phyloP scores from a whole-genome alignment of 2,797 vertebrate genomes.

The Bothrops alternatus region DNA sequence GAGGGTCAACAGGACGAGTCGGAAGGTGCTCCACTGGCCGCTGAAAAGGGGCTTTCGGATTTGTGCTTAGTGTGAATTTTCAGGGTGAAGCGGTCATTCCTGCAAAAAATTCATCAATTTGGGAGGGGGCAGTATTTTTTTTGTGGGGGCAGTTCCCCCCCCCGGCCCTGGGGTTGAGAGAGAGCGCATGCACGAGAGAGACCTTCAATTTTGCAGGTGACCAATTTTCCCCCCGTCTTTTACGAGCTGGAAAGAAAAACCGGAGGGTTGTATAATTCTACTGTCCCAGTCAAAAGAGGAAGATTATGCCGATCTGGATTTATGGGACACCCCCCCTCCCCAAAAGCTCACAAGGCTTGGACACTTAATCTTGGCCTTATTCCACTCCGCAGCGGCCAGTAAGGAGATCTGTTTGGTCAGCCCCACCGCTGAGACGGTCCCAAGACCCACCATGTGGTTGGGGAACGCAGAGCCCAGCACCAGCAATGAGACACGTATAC shows the following conservation, averaged over 20 bases:
- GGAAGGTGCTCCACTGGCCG: background rate
- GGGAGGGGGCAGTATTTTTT: background rate
- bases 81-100: fast-evolving
- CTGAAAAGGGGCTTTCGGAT: background rate
- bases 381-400: background rate
- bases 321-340: background rate
- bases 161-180: background rate
- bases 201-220: background rate
- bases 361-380: background rate
- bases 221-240: background rate
- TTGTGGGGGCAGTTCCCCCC: fast-evolving
- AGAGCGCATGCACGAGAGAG: background rate
- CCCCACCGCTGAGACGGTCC: background rate
- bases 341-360: background rate
- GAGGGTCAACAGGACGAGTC: background rate
- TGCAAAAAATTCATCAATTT: background rate
- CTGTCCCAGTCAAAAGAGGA: background rate
- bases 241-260: background rate
- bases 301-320: background rate
- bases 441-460: background rate
- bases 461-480: slow-evolving; percentile 27
- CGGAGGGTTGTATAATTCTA: background rate
- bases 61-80: background rate
- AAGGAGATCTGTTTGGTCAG: no score
- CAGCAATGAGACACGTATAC: slow-evolving; percentile 30